A percentile compares a stretch with the other conserved stretches of the same genome.
Evolutionary conservation across 2,797 vertebrate genomes (phyloP).

Genomic region (Lophius americanus): DNA sequence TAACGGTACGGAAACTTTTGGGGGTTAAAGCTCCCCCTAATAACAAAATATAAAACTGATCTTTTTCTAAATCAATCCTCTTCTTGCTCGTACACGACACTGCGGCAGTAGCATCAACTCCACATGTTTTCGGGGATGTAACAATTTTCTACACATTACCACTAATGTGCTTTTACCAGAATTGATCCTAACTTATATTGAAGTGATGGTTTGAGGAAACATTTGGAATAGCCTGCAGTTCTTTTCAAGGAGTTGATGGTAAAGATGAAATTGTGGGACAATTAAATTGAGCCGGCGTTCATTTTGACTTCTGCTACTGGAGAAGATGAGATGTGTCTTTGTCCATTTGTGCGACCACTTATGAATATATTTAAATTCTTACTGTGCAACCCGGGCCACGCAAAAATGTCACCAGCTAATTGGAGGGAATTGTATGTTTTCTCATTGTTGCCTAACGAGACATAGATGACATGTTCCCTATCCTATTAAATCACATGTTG

Average conservation of each 20-base stretch:
- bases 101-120: no score
- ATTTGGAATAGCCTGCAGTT: slow-evolving; percentile 21
- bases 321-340: slow-evolving; percentile 3
- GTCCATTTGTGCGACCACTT: background rate
- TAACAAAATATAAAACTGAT: no score
- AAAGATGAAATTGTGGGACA: slow-evolving; percentile 19
- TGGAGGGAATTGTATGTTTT: slow-evolving; percentile 15
- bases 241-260: slow-evolving; percentile 39
- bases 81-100: no score
- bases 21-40: no score
- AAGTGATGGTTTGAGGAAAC: slow-evolving; percentile 30
- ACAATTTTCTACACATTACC: slow-evolving; percentile 38
- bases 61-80: no score
- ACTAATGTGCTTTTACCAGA: slow-evolving; percentile 59
- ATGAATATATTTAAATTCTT: slow-evolving; percentile 7
- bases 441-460: slow-evolving; percentile 27
- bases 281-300: slow-evolving; percentile 18
- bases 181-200: slow-evolving; percentile 47
- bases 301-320: slow-evolving; percentile 10
- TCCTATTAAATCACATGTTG: slow-evolving; percentile 24
- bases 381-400: slow-evolving; percentile 7
- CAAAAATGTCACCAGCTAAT: slow-evolving; percentile 27
- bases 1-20: no score
- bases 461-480: slow-evolving; percentile 25
- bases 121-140: no score